Evolutionary conservation across 2,113 vertebrate species (phyloP).

Genomic region (Pangasianodon gigas): DNA sequence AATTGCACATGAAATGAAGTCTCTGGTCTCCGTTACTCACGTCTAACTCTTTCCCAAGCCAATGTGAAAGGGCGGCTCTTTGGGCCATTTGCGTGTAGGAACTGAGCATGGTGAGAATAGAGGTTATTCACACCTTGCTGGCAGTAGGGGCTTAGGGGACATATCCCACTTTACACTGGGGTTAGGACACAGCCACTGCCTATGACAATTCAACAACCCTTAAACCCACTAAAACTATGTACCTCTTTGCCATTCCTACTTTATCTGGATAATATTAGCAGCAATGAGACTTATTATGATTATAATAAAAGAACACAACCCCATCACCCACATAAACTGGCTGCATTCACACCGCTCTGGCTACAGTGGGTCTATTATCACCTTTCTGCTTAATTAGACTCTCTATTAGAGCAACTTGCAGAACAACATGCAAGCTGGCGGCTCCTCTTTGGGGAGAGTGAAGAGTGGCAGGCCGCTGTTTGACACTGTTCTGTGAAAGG

Average conservation of each 20-base stretch:
- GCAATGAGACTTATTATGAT: constrained; percentile 1
- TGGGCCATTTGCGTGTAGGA: constrained; percentile 69
- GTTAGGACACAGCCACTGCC: constrained; percentile 52
- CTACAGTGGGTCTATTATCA: constrained; percentile 44
- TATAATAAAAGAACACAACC: constrained; percentile 20
- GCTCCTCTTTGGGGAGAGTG: constrained; percentile 23
- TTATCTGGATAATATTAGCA: background rate
- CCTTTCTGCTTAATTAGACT: constrained; percentile 51
- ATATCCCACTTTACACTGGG: constrained; percentile 1
- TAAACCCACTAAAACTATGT: background rate
- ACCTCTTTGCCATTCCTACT: background rate
- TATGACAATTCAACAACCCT: constrained; percentile 48
- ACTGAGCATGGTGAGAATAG: constrained; percentile 59
- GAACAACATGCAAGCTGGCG: constrained; percentile 2
- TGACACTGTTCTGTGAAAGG: constrained; percentile 70
- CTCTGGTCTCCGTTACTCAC: background rate
- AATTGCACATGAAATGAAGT: background rate
- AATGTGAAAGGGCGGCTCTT: constrained; percentile 69
- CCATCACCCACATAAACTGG: background rate
- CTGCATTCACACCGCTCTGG: constrained; percentile 11
- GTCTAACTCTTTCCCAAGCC: constrained; percentile 64
- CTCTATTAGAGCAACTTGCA: constrained; percentile 44
- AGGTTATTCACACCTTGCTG: constrained; percentile 70
- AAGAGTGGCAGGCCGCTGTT: constrained; percentile 47
- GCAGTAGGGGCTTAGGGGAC: constrained; percentile 49